Evolutionary conservation across 2,113 vertebrate genomes (phyloP).

Genomic region (Drymodes brunneopygia): DNA sequence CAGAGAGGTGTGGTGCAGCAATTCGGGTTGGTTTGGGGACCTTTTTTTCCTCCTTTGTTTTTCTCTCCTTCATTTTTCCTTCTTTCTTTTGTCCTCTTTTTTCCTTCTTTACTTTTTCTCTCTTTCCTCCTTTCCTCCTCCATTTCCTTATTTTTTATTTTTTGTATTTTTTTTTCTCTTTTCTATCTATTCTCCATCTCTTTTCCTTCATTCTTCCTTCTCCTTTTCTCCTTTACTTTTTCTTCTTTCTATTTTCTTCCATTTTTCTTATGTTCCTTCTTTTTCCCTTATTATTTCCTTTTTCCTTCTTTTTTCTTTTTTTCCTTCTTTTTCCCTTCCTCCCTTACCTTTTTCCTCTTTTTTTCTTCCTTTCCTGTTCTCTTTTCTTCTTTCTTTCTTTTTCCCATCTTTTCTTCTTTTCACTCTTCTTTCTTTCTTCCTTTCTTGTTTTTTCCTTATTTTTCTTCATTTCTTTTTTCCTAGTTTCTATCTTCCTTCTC

Average conservation of each 20-base stretch:
- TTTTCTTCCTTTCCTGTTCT: background rate
- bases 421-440: no score
- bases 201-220: background rate
- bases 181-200: background rate
- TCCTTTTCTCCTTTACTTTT: background rate
- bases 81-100: no score
- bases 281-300: background rate
- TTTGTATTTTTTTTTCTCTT: background rate
- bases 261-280: background rate
- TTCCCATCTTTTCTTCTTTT: fast-evolving
- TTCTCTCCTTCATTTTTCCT: background rate
- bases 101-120: no score
- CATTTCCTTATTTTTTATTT: no score
- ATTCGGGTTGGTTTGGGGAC: background rate
- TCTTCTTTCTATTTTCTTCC: background rate
- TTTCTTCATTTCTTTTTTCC: background rate
- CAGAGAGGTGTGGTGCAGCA: background rate
- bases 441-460: background rate
- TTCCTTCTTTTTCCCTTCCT: background rate
- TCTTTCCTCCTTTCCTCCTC: background rate
- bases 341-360: background rate
- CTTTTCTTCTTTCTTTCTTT: no score
- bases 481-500: background rate
- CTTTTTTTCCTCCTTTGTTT: background rate
- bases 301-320: background rate